These are phyloP conservation scores for Mamestra brassicae DNA, from an alignment of 2,888 invertebrate species.

Conservation along the genomic window DNA sequence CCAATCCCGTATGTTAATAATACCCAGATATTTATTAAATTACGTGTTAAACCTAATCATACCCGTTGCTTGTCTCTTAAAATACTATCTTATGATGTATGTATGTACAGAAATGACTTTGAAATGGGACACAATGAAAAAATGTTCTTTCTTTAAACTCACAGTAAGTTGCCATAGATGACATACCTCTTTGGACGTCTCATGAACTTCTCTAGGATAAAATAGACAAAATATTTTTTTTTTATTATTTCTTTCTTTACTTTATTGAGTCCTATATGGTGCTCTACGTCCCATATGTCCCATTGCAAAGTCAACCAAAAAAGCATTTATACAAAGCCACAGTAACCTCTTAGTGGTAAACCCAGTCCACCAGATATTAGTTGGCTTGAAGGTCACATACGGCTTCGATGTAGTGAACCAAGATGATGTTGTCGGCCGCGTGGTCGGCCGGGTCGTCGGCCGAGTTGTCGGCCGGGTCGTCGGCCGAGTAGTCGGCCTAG, in stretches of 20 bases:
- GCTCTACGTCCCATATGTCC: neutral
- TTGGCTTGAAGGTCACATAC: constrained; percentile 66
- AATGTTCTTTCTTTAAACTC: too few relatives aligned
- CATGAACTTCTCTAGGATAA: too few relatives aligned
- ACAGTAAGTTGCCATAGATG: neutral
- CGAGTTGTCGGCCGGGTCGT: constrained; percentile 68
- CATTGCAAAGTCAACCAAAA: constrained; percentile 34
- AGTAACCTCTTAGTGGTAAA: constrained; percentile 77
- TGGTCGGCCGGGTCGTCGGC: constrained; percentile 52
- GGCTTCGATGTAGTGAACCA: constrained; percentile 64
- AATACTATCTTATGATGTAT: neutral
- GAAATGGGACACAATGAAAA: constrained; percentile 8
- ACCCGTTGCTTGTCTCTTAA: neutral
- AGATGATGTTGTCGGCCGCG: constrained; percentile 39
- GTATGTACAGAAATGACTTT: constrained; percentile 34
- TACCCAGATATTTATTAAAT: neutral
- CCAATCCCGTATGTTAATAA: neutral
- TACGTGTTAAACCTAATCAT: neutral
- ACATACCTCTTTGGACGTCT: neutral
- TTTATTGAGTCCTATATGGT: neutral
- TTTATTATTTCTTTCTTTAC: too few relatives aligned
- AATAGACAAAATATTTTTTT: too few relatives aligned
- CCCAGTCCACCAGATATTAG: constrained; percentile 76
- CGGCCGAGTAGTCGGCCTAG: constrained; percentile 63
- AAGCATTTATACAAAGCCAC: constrained; percentile 65